phyloP scores from a whole-genome alignment of 2,113 vertebrate genomes.

The Clarias batrachus region DNA sequence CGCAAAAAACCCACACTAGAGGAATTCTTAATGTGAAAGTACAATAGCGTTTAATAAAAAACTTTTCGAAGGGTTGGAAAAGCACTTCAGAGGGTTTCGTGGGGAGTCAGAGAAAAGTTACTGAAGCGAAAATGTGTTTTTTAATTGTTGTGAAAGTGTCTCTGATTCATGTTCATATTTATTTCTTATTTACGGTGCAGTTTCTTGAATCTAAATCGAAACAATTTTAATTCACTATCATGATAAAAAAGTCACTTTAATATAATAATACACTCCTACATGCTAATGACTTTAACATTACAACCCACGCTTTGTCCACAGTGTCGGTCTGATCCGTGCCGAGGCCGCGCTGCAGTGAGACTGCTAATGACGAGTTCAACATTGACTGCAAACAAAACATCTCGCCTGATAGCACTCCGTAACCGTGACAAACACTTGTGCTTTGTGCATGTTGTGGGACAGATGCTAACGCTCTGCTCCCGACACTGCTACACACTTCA shows the following conservation, averaged over 20 bases:
- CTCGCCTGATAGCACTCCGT: neutral
- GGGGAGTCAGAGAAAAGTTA: neutral
- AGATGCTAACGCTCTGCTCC: constrained; percentile 36
- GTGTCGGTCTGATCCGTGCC: neutral
- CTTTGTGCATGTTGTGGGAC: neutral
- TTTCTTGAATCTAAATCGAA: no score
- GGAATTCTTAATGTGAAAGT: neutral
- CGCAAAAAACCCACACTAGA: neutral
- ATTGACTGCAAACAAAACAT: neutral
- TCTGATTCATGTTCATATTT: neutral
- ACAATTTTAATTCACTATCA: no score
- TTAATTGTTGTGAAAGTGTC: neutral
- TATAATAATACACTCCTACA: neutral
- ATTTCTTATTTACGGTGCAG: no score
- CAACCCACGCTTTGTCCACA: neutral
- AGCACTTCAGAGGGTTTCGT: neutral
- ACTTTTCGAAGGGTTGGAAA: neutral
- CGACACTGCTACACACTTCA: constrained; percentile 27
- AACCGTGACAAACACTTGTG: neutral
- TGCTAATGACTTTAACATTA: neutral
- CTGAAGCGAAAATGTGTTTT: no score
- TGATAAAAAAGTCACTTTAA: no score
- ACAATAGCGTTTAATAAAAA: neutral
- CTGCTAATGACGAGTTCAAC: neutral
- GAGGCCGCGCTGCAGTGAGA: neutral